Percentiles rank a stretch among this genome's conserved stretches.
phyloP scores from a whole-genome alignment of 2,888 invertebrate genomes.

The Drosophila anomelani region DNA sequence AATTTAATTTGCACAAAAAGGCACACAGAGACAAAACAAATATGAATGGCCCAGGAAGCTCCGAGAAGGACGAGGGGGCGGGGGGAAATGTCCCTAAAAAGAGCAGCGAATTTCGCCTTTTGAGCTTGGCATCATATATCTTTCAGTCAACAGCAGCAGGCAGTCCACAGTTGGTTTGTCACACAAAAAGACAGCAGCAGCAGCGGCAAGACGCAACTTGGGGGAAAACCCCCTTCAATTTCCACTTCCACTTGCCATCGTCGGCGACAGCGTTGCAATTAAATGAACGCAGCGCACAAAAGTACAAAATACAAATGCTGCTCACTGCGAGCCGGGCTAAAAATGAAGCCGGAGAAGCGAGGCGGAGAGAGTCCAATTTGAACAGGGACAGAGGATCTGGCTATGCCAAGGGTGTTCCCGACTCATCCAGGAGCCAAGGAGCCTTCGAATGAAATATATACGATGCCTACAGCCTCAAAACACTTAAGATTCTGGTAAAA shows the following conservation, averaged over 20 bases:
- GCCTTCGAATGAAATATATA: background rate
- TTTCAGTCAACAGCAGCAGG: conserved; percentile 53
- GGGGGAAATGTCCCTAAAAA: conserved; percentile 37
- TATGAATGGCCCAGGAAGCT: conserved; percentile 21
- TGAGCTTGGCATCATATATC: conserved; percentile 56
- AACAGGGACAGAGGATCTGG: conserved; percentile 5
- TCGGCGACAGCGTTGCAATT: conserved; percentile 55
- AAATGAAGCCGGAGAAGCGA: conserved; percentile 26
- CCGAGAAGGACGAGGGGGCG: background rate
- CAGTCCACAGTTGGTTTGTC: conserved; percentile 49
- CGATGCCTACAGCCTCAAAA: background rate
- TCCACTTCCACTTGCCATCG: conserved; percentile 24
- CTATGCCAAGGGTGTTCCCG: conserved; percentile 7
- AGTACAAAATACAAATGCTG: conserved; percentile 66
- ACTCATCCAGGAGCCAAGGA: background rate
- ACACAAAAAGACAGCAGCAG: conserved; percentile 46
- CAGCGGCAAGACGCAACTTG: conserved; percentile 13
- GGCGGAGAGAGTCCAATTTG: conserved; percentile 16
- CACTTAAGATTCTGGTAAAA: background rate
- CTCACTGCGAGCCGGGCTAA: conserved; percentile 32
- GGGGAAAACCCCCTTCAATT: background rate
- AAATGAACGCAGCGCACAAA: conserved; percentile 62
- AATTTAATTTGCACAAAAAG: conserved; percentile 66
- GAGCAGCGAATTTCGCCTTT: conserved; percentile 49
- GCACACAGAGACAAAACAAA: conserved; percentile 49